These are phyloP conservation scores for Cyanoderma ruficeps DNA, from an alignment of 2,113 vertebrate genomes.

Conservation along the genomic window DNA sequence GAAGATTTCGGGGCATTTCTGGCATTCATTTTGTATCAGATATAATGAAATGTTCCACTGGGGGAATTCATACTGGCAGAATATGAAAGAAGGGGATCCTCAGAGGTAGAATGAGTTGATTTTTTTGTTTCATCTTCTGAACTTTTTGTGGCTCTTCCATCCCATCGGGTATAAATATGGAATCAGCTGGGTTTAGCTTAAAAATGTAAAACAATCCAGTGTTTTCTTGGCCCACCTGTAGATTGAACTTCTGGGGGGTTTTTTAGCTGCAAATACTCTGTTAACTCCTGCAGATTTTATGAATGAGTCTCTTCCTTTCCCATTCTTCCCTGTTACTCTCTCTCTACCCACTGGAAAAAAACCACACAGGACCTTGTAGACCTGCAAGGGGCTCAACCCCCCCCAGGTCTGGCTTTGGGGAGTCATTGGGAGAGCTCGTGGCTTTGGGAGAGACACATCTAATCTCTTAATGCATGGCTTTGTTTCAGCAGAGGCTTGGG, in stretches of 20 bases:
- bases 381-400: neutral
- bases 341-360: neutral
- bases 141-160: neutral
- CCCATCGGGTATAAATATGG: neutral
- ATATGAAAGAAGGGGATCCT: neutral
- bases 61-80: neutral
- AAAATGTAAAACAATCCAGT: conserved; percentile 16
- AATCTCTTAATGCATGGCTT: conserved; percentile 5
- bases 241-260: neutral
- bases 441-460: neutral
- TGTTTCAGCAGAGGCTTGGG: neutral
- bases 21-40: neutral
- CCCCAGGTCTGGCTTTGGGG: neutral
- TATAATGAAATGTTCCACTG: neutral
- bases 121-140: neutral
- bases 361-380: neutral
- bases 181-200: conserved; percentile 19
- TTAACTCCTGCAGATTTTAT: neutral
- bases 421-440: neutral
- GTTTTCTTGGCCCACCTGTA: neutral
- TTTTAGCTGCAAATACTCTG: neutral
- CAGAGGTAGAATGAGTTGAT: neutral
- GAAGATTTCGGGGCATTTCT: neutral
- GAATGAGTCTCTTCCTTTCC: neutral
- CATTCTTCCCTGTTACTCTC: neutral